Percentiles rank a stretch among this genome's conserved stretches.
These are phyloP conservation scores for Nasonovia ribisnigri DNA, from an alignment of 2,888 invertebrate genomes.

Conservation along the genomic window DNA sequence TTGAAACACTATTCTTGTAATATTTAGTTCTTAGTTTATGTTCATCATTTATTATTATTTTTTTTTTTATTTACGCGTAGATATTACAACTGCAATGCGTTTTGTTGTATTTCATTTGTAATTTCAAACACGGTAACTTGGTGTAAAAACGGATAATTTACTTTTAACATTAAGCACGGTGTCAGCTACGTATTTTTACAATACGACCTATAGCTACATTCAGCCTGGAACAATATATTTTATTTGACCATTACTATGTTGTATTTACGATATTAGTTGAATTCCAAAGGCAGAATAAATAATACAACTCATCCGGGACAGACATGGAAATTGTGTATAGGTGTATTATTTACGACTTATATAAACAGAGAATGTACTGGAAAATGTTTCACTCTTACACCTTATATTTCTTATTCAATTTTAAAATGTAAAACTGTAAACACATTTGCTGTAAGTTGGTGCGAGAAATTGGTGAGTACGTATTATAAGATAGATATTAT, in stretches of 20 bases:
- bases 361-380: neutral
- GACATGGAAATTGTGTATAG: neutral
- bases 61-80: slow-evolving; percentile 1
- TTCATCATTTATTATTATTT: slow-evolving; percentile 28
- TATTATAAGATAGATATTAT: neutral
- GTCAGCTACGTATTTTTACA: neutral
- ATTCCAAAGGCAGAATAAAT: neutral
- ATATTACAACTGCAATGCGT: neutral
- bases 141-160: neutral
- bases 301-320: neutral
- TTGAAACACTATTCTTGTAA: neutral
- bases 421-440: neutral
- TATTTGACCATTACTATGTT: neutral
- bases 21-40: slow-evolving; percentile 31
- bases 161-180: neutral
- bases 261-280: neutral
- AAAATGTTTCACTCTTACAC: neutral
- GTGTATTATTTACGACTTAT: neutral
- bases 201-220: neutral
- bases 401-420: neutral
- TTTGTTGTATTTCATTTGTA: slow-evolving; percentile 14
- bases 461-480: neutral
- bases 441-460: neutral
- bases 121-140: neutral
- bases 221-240: neutral